Evolutionary conservation across 2,888 invertebrate species (phyloP).

Genomic region (Leptopterna dolabrata): DNA sequence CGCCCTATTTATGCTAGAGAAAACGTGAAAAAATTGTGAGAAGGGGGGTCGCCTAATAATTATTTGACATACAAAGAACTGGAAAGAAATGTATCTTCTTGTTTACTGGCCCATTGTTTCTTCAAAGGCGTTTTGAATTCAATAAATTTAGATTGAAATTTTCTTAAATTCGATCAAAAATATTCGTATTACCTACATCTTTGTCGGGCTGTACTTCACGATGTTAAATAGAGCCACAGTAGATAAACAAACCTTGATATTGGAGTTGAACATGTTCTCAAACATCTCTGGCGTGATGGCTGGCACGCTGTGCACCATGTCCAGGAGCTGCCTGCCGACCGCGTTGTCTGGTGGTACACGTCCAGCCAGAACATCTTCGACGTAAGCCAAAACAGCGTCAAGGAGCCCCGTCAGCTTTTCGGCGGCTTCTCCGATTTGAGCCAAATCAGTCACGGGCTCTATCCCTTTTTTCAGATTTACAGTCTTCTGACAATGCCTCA

Average conservation of each 20-base stretch:
- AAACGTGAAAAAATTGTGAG: too few relatives aligned
- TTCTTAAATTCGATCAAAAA: too few relatives aligned
- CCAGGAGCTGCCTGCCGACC: conserved; percentile 89
- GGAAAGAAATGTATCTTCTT: too few relatives aligned
- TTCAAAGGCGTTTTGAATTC: too few relatives aligned
- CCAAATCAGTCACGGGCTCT: conserved; percentile 77
- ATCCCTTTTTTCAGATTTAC: conserved; percentile 73
- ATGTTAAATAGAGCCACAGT: too few relatives aligned
- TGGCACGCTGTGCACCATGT: conserved; percentile 91
- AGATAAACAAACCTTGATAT: conserved; percentile 77
- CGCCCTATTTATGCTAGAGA: too few relatives aligned
- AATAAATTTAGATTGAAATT: too few relatives aligned
- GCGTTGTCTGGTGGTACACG: conserved; percentile 83
- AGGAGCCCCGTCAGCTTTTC: conserved; percentile 75
- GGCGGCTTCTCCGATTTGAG: conserved; percentile 89
- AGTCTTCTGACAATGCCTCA: conserved; percentile 86
- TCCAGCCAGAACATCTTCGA: conserved; percentile 91
- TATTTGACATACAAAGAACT: too few relatives aligned
- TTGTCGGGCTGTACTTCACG: too few relatives aligned
- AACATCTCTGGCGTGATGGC: conserved; percentile 91
- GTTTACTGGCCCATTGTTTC: too few relatives aligned
- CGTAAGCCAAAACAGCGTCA: conserved; percentile 77
- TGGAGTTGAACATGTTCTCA: conserved; percentile 94
- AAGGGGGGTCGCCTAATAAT: too few relatives aligned
- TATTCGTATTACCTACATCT: too few relatives aligned